Conservation (phyloP, 2,113 vertebrate species). For the Epinephelus cyanopodus region DNA sequence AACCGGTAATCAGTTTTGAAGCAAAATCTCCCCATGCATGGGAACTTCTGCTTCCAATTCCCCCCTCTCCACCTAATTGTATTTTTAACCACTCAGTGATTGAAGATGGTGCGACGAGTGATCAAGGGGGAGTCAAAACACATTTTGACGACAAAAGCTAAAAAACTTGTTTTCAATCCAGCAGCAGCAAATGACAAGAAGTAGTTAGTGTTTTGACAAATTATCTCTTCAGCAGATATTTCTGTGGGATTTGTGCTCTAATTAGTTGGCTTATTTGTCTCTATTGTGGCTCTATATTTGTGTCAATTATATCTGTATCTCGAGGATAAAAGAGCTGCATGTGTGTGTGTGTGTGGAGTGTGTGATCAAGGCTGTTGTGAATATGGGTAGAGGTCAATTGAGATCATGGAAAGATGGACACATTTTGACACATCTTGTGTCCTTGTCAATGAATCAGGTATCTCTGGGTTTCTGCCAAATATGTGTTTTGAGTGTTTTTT, state of each 20-base stretch:
- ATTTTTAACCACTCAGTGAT: slow-evolving; percentile 31
- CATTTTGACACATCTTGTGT: not conserved
- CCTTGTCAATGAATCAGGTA: no score
- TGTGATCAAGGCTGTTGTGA: not conserved
- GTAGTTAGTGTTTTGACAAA: slow-evolving; percentile 45
- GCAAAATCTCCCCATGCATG: slow-evolving; percentile 16
- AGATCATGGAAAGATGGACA: no score
- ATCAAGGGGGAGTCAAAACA: slow-evolving; percentile 14
- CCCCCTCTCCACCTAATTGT: slow-evolving; percentile 11
- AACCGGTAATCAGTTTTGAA: slow-evolving; percentile 35
- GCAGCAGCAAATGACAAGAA: slow-evolving; percentile 32
- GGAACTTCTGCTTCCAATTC: slow-evolving; percentile 6
- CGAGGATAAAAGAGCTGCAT: not conserved
- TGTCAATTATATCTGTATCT: slow-evolving; percentile 12
- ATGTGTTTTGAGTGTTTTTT: not conserved
- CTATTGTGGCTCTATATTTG: slow-evolving; percentile 20
- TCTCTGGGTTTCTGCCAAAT: not conserved
- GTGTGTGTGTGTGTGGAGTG: not conserved
- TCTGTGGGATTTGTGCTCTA: slow-evolving; percentile 33
- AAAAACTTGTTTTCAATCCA: slow-evolving; percentile 15
- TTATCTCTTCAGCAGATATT: slow-evolving; percentile 31
- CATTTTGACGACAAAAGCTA: slow-evolving; percentile 21
- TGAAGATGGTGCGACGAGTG: not conserved
- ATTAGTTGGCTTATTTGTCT: slow-evolving; percentile 43
- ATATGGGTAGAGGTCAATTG: not conserved